Conservation (phyloP, 1,140 invertebrate genomes). For the Globodera rostochiensis region DNA sequence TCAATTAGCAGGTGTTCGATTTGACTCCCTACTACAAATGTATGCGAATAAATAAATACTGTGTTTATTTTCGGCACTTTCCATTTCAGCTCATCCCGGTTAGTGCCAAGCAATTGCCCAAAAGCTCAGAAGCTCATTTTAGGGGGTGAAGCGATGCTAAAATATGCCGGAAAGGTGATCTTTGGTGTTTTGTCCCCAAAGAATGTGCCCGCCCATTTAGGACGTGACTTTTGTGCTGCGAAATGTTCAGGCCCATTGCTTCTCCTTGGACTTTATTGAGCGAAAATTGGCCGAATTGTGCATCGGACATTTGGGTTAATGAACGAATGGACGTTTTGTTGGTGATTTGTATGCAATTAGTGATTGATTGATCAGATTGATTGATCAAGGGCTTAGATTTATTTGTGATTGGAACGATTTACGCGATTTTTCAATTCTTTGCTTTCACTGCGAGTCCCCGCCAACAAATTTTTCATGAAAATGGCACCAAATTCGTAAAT, state of each 20-base stretch:
- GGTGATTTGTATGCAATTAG: not conserved
- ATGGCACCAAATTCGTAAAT: too few relatives aligned
- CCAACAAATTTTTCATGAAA: too few relatives aligned
- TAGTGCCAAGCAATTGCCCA: not conserved
- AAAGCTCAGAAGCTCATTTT: not conserved
- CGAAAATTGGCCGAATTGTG: slow-evolving; percentile 13
- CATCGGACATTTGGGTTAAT: slow-evolving; percentile 18
- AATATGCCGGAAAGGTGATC: slow-evolving; percentile 30
- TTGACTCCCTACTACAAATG: slow-evolving; percentile 28
- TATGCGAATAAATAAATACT: not conserved
- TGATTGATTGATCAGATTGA: not conserved
- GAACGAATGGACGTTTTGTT: not conserved
- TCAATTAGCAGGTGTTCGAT: slow-evolving; percentile 12
- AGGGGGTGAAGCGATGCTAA: slow-evolving; percentile 28
- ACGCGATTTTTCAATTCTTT: too few relatives aligned
- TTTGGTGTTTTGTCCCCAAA: not conserved
- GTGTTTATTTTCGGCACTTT: not conserved
- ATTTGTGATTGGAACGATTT: not conserved
- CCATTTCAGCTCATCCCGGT: slow-evolving; percentile 29
- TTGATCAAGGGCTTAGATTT: not conserved
- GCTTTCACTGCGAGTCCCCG: too few relatives aligned
- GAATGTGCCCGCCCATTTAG: not conserved
- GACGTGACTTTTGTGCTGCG: slow-evolving; percentile 23
- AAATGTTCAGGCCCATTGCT: slow-evolving; percentile 9
- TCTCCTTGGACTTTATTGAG: slow-evolving; percentile 23